Base-by-base conservation (phyloP, 2,113 vertebrate genomes). In the Coregonus clupeaformis region DNA sequence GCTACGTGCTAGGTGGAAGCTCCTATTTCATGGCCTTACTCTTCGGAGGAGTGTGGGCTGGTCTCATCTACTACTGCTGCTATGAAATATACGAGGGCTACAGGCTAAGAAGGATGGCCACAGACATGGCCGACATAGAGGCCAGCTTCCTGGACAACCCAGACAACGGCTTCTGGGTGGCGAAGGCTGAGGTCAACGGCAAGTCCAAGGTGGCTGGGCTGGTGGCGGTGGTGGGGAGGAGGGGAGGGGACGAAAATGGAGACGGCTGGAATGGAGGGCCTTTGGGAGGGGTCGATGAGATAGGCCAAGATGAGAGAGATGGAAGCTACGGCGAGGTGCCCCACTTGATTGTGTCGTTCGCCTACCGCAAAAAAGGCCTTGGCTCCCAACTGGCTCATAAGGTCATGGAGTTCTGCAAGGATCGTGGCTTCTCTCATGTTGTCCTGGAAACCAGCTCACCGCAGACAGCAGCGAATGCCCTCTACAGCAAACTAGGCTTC, bases 21-120 rank as follows among this genome's bases (percentile, higher is more conserved):
- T 92, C 90, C 22, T 91, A 89, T 79, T 86, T 89, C 73, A 86
- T 88, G 29, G 91, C 85, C 1, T 6, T 91, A 1, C 81, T 92
- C 27, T 92, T 92, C 30, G 87, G 84, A 49, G 55, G 82, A 1
- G 85, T 80, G 0, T 92, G 92, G 90, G 85, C 84, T 0, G 86
- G 87, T 68, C 76, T 92, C 27, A 73, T 91, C 42, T 91, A 92
- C 59, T 91, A 83, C 80, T 90, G 89, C 80, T 93, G 91, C 83
- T 68, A 82, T 9, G 85, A 91, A 13, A 82, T 92, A 77, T 89
- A 90, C 16, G 75, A 87, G 1, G 66, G 82, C 80, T 88, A 86
- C 88, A 52, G 86, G 79, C 49, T 13, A n/a, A 76, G 78, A 69
- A 84, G 83, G 76, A 72, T 90, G 72, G 71, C 75, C 52, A 0